A percentile compares a stretch with the other conserved stretches of the same genome.
phyloP scores from a whole-genome alignment of 2,888 invertebrate genomes.

The Orgyia antiqua region DNA sequence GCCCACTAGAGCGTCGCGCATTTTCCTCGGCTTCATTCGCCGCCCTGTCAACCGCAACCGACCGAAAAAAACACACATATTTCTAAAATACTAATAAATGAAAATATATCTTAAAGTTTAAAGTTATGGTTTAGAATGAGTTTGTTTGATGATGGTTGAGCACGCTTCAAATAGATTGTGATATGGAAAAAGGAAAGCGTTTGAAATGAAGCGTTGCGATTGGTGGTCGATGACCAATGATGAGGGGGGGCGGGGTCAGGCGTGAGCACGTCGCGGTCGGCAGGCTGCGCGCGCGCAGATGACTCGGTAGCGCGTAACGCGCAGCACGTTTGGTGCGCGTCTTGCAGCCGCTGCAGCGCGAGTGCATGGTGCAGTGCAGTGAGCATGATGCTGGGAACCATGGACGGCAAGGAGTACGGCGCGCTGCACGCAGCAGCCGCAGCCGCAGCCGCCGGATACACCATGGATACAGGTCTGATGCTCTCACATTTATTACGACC shows the following conservation, averaged over 20 bases:
- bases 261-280: constrained; percentile 29
- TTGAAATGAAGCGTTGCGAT: constrained; percentile 73
- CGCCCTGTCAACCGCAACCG: constrained; percentile 68
- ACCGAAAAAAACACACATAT: constrained; percentile 71
- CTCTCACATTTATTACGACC: not conserved
- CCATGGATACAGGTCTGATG: constrained; percentile 64
- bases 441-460: constrained; percentile 62
- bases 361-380: constrained; percentile 33
- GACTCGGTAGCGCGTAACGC: constrained; percentile 38
- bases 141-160: constrained; percentile 48
- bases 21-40: constrained; percentile 61
- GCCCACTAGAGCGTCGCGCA: constrained; percentile 38
- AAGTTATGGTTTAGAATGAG: constrained; percentile 25
- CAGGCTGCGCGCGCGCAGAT: constrained; percentile 36
- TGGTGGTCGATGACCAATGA: constrained; percentile 69
- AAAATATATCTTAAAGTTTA: constrained; percentile 15
- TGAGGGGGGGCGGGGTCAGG: constrained; percentile 27
- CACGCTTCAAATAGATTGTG: constrained; percentile 74
- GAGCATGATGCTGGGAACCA: constrained; percentile 66
- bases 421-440: constrained; percentile 71
- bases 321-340: constrained; percentile 33
- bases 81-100: constrained; percentile 14
- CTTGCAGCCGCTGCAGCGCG: constrained; percentile 3
- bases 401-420: constrained; percentile 75
- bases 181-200: constrained; percentile 72